These are phyloP conservation scores for Mechanitis messenoides DNA, from an alignment of 2,888 invertebrate genomes.

Conservation along the genomic window DNA sequence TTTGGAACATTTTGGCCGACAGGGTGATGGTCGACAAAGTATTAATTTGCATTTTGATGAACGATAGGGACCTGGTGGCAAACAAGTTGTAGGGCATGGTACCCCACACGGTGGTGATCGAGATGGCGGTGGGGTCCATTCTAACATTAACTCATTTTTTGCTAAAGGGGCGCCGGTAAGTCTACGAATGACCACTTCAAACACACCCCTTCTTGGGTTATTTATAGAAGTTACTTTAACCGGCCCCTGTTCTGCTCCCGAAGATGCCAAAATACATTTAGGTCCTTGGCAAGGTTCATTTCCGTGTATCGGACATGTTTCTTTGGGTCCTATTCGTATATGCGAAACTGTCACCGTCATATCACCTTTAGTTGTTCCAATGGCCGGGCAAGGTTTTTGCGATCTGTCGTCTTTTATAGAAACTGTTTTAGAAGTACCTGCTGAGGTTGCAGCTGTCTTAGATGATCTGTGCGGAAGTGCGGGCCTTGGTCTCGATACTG, in stretches of 20 bases:
- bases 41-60: constrained; percentile 51
- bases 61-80: constrained; percentile 35
- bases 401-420: constrained; percentile 47
- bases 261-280: constrained; percentile 47
- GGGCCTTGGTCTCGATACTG: constrained; percentile 12
- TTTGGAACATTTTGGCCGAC: constrained; percentile 41
- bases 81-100: constrained; percentile 38
- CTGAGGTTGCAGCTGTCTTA: constrained; percentile 35
- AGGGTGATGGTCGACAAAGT: constrained; percentile 44
- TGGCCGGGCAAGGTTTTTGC: constrained; percentile 40
- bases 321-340: constrained; percentile 54
- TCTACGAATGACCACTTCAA: constrained; percentile 62
- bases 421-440: constrained; percentile 43
- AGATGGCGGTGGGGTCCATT: constrained; percentile 64
- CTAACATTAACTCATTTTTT: constrained; percentile 64
- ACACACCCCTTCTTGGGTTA: constrained; percentile 66
- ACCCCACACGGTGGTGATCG: constrained; percentile 40
- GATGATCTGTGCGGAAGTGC: constrained; percentile 30
- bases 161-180: constrained; percentile 63
- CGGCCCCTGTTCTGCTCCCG: constrained; percentile 45
- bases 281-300: constrained; percentile 56
- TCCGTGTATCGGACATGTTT: constrained; percentile 53
- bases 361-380: constrained; percentile 42
- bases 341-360: constrained; percentile 60
- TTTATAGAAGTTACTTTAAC: constrained; percentile 54